Conservation (phyloP, 2,113 vertebrate species). For the Thermophis baileyi region DNA sequence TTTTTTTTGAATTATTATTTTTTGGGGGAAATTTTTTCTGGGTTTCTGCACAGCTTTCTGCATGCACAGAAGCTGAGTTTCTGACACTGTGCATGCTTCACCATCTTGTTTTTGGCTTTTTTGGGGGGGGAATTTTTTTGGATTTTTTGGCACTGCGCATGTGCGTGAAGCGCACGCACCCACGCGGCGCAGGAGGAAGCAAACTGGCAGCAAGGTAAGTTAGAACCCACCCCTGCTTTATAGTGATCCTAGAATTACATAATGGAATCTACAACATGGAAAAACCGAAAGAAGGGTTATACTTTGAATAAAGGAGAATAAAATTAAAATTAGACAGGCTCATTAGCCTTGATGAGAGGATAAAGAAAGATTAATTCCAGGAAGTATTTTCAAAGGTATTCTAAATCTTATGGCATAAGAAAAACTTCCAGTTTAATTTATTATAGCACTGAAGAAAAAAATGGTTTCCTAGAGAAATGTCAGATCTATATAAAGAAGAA, state of each 20-base stretch:
- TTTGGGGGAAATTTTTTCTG: too few relatives aligned
- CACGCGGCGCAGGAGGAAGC: too few relatives aligned
- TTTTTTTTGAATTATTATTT: too few relatives aligned
- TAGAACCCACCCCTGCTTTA: too few relatives aligned
- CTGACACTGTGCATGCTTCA: too few relatives aligned
- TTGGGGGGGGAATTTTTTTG: too few relatives aligned
- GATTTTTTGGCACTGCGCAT: too few relatives aligned
- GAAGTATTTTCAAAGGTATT: not conserved
- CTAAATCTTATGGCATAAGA: not conserved
- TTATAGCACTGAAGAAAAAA: not conserved
- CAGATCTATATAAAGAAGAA: constrained; percentile 49
- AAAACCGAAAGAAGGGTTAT: not conserved
- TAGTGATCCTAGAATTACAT: not conserved
- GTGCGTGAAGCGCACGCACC: too few relatives aligned
- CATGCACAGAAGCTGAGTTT: too few relatives aligned
- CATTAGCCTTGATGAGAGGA: not conserved
- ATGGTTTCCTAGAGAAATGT: constrained; percentile 37
- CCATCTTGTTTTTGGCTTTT: too few relatives aligned
- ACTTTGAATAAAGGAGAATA: not conserved
- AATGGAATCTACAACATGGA: not conserved
- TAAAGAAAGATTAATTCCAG: not conserved
- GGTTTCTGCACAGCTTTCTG: too few relatives aligned
- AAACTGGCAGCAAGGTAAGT: too few relatives aligned
- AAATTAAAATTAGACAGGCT: constrained; percentile 16
- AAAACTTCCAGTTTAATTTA: not conserved